These are phyloP conservation scores for Torymus texanus DNA, from an alignment of 2,888 invertebrate genomes.

Conservation along the genomic window DNA sequence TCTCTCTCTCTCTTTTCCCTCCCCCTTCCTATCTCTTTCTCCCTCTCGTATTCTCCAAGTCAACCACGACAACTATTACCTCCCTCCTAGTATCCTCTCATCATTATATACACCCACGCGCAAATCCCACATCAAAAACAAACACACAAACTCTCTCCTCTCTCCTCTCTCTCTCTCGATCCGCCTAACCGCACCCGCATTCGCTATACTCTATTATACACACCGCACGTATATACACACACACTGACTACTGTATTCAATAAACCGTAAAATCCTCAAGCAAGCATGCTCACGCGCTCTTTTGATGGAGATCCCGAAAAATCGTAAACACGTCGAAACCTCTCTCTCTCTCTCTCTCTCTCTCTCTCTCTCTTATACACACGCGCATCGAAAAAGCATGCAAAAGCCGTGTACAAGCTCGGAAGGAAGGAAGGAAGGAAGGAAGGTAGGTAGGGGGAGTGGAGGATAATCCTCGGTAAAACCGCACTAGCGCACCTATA, in stretches of 20 bases:
- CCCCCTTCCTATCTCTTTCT: too few relatives aligned
- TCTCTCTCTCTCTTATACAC: background rate
- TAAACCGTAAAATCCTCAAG: constrained; percentile 25
- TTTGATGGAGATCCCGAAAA: too few relatives aligned
- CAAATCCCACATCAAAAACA: too few relatives aligned
- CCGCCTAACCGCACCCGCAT: background rate
- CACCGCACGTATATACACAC: background rate
- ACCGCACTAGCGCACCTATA: constrained; percentile 59
- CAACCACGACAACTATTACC: too few relatives aligned
- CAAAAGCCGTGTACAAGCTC: constrained; percentile 4
- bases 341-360: background rate
- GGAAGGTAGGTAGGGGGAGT: constrained; percentile 53
- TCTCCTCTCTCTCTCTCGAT: constrained; percentile 6
- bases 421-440: background rate
- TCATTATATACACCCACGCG: background rate
- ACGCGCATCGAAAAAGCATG: background rate
- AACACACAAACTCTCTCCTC: background rate
- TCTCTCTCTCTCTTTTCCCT: too few relatives aligned
- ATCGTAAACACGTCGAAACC: too few relatives aligned
- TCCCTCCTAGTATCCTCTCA: background rate
- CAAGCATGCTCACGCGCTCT: background rate
- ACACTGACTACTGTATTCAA: background rate
- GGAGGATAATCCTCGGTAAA: constrained; percentile 71
- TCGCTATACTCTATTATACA: too few relatives aligned
- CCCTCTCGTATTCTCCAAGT: too few relatives aligned